Evolutionary conservation across 2,888 invertebrate species (phyloP), one percentile per base, ranked within the genome.

Genomic region (Lithophane socia): DNA sequence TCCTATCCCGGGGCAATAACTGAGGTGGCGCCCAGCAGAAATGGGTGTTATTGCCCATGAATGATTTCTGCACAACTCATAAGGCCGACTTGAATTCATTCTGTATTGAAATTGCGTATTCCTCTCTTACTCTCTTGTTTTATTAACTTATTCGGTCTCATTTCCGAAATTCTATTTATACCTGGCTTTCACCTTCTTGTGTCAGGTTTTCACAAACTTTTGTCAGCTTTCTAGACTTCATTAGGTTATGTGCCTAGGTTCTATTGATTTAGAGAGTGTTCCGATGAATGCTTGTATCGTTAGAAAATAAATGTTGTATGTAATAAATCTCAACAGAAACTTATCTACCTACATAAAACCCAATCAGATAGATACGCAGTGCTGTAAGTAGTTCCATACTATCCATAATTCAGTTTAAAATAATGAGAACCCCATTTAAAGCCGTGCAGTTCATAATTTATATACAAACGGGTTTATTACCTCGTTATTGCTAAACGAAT

Each of bases 1-100:
- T 95, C 95, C 95, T 93, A 94, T 94, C 95, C 93, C 92, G 90
- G 91, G 92, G 94, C 94, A 94, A 95, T 96, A 95, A 95, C 95
- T 91, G 94, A 93, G 94, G 93, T 94, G 94, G 93, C 93, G 93
- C 92, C 92, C 92, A 93, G 89, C 93, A 93, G 93, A 94, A 95
- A 95, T 94, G 93, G 93, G 93, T 93, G 95, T 93, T 95, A 95
- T 95, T 93, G 92, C 91, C 93, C 93, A 94, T 94, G 94, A 95
- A 94, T 95, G 94, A 94, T 95, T 95, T 94, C 94, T 93, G 90
- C 90, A 89, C 89, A 90, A 91, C 92, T 92, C 91, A 92, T 92
- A 92, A 91, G 90, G 89, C 90, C 84, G 89, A 90, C 90, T 91
- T 89, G 89, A 90, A 92, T 93, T 92, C 91, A 89, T 90, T 92